These are phyloP conservation scores for Patiria miniata DNA, from an alignment of 35 echinoderm and acorn worm genomes.

Conservation along the genomic window DNA sequence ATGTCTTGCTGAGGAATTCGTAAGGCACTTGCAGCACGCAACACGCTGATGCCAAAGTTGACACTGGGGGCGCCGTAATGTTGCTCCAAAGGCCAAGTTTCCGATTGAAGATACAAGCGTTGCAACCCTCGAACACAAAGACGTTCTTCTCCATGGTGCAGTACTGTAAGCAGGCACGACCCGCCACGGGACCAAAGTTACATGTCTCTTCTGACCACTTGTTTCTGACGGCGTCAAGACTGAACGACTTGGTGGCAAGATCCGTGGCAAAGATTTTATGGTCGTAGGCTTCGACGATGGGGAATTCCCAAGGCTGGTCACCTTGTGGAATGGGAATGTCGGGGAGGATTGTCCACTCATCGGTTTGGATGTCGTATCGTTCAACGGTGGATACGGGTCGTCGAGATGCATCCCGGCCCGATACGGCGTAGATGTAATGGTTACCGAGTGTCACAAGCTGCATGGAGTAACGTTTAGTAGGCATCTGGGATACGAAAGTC, in stretches of 20 bases:
- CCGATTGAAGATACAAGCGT: slow-evolving; percentile 95
- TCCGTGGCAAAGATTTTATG: slow-evolving; percentile 93
- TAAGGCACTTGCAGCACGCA: slow-evolving; percentile 96
- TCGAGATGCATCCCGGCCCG: slow-evolving; percentile 75
- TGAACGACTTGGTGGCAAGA: slow-evolving; percentile 76
- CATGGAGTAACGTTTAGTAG: slow-evolving; percentile 87
- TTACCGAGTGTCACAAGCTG: slow-evolving; percentile 80
- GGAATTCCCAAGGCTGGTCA: slow-evolving; percentile 85
- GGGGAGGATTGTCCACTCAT: slow-evolving; percentile 77
- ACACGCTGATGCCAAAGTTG: slow-evolving; percentile 92
- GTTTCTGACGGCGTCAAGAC: slow-evolving; percentile 71
- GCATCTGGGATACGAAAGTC: slow-evolving; percentile 84
- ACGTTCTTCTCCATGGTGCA: slow-evolving; percentile 90
- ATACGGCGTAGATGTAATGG: slow-evolving; percentile 89
- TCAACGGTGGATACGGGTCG: slow-evolving; percentile 76
- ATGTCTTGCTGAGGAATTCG: slow-evolving; percentile 79
- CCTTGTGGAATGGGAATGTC: slow-evolving; percentile 78
- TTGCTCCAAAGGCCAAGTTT: slow-evolving; percentile 90
- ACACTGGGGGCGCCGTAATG: slow-evolving; percentile 89
- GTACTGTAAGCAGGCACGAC: slow-evolving; percentile 91
- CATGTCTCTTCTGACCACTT: slow-evolving; percentile 68
- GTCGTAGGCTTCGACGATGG: slow-evolving; percentile 87
- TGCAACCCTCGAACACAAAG: slow-evolving; percentile 93
- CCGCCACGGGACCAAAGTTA: slow-evolving; percentile 66
- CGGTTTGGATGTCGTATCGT: slow-evolving; percentile 91